Evolutionary conservation across 35 echinoderm and acorn worm species (phyloP).

Genomic region (Apostichopus parvimensis): DNA sequence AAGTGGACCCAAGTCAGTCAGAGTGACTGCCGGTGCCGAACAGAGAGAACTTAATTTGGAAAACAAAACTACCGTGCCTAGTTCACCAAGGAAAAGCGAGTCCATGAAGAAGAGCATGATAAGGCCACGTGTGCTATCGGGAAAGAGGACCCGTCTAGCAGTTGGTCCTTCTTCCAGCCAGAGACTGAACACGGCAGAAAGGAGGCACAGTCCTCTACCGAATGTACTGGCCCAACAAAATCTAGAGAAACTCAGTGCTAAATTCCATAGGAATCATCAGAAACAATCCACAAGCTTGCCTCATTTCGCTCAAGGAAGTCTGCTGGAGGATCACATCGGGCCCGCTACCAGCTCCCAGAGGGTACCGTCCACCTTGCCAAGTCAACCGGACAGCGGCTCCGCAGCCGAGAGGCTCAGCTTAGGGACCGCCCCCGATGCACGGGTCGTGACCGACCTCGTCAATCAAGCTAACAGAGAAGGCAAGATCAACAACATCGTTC

Average conservation of each 20-base stretch:
- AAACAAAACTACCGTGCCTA: slow-evolving; percentile 7
- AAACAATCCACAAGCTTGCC: slow-evolving; percentile 41
- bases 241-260: slow-evolving; percentile 74
- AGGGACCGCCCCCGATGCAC: slow-evolving; percentile 70
- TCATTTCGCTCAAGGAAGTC: slow-evolving; percentile 14
- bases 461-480: slow-evolving; percentile 94
- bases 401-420: slow-evolving; percentile 49
- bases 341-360: slow-evolving; percentile 46
- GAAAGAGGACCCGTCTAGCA: neutral
- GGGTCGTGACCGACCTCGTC: slow-evolving; percentile 87
- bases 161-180: slow-evolving; percentile 3
- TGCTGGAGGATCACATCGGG: slow-evolving; percentile 1
- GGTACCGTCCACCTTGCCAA: slow-evolving; percentile 36
- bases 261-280: slow-evolving; percentile 41
- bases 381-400: neutral
- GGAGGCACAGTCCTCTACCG: slow-evolving; percentile 68
- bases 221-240: slow-evolving; percentile 64
- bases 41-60: slow-evolving; percentile 22
- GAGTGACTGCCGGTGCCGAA: neutral
- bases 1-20: neutral
- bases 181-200: slow-evolving; percentile 42
- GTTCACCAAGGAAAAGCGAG: neutral
- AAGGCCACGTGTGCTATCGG: slow-evolving; percentile 13
- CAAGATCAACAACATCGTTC: slow-evolving; percentile 92
- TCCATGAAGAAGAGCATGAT: neutral